Evolutionary conservation across 1,140 invertebrate genomes (phyloP).

Genomic region (Mylabris phalerata): DNA sequence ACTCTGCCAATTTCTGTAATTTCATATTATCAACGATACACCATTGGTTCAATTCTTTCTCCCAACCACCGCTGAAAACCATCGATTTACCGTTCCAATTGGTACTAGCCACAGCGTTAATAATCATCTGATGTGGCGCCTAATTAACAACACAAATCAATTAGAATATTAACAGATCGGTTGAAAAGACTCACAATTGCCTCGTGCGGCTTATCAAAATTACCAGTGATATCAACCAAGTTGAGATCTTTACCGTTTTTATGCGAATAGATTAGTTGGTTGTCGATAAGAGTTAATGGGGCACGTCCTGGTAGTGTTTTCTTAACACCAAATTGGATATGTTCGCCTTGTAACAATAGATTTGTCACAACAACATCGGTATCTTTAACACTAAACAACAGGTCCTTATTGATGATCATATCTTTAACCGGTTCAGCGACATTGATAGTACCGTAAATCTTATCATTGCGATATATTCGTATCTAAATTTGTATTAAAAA

Average conservation of each 20-base stretch:
- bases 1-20: constrained; percentile 19
- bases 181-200: constrained; percentile 31
- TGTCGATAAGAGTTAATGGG: constrained; percentile 32
- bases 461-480: constrained; percentile 39
- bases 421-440: constrained; percentile 44
- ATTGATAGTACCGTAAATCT: constrained; percentile 32
- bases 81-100: constrained; percentile 29
- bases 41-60: constrained; percentile 44
- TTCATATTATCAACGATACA: constrained; percentile 30
- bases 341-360: constrained; percentile 37
- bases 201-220: constrained; percentile 34
- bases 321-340: constrained; percentile 29
- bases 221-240: constrained; percentile 29
- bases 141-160: constrained; percentile 8
- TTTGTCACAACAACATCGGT: constrained; percentile 42
- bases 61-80: constrained; percentile 44
- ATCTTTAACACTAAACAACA: constrained; percentile 44
- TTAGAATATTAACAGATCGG: neutral
- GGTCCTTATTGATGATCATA: constrained; percentile 38
- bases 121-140: constrained; percentile 43
- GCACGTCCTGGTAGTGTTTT: constrained; percentile 39
- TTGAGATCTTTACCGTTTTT: constrained; percentile 38
- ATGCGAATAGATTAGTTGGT: constrained; percentile 37
- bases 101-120: constrained; percentile 38
- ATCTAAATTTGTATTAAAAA: constrained; percentile 28